Evolutionary conservation across 2,797 vertebrate genomes (phyloP).

Genomic region (Myotis findleyi): DNA sequence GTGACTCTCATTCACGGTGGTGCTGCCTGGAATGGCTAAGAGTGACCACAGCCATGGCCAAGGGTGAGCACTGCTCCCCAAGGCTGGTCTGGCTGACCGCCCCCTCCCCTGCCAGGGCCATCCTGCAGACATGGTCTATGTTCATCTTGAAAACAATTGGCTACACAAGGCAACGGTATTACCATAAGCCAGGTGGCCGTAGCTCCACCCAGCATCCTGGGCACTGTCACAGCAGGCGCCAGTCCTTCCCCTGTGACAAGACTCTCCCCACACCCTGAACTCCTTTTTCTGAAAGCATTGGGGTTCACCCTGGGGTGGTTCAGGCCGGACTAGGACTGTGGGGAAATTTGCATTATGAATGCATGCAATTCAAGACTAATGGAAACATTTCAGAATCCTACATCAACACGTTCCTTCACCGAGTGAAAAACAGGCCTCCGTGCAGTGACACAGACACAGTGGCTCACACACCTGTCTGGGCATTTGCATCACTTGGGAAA

Average conservation of each 20-base stretch:
- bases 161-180: neutral
- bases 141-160: neutral
- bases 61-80: neutral
- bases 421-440: neutral
- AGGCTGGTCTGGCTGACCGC: neutral
- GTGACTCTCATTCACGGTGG: neutral
- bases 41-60: neutral
- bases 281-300: neutral
- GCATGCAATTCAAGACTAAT: neutral
- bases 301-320: neutral
- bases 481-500: neutral
- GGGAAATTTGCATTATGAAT: neutral
- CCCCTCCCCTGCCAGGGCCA: neutral
- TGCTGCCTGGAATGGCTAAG: neutral
- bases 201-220: neutral
- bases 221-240: accelerated
- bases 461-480: neutral
- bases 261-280: neutral
- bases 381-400: neutral
- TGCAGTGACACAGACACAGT: neutral
- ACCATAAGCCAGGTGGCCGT: accelerated
- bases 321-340: neutral
- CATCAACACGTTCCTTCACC: neutral
- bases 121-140: neutral
- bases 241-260: neutral